A percentile compares a stretch with the other conserved stretches of the same genome.
Conservation (phyloP, 2,888 invertebrate species). For the Aleiodes leptofemur region DNA sequence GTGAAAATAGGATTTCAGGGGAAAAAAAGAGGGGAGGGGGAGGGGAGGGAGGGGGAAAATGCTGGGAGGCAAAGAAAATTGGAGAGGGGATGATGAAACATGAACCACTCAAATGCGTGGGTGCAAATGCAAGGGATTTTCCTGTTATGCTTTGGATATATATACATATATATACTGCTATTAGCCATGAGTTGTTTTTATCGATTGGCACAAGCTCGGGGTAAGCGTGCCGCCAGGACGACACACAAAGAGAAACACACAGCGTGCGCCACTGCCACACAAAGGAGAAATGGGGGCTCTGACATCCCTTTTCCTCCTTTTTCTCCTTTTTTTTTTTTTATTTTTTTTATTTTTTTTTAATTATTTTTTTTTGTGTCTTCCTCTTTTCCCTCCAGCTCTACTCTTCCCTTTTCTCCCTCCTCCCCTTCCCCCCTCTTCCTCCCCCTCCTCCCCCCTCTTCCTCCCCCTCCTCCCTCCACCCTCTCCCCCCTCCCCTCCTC, state of each 20-base stretch:
- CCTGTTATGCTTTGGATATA: constrained; percentile 53
- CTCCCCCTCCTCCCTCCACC: constrained; percentile 30
- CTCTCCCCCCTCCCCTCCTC: constrained; percentile 22
- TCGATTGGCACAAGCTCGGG: constrained; percentile 62
- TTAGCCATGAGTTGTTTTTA: constrained; percentile 62
- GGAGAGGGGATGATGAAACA: not conserved
- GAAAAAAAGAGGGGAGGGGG: not conserved
- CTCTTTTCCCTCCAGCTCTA: no score
- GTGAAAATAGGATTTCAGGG: no score
- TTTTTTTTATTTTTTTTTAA: no score
- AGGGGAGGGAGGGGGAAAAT: not conserved
- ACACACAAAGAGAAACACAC: constrained; percentile 63
- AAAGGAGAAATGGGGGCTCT: constrained; percentile 57
- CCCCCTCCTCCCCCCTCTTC: not conserved
- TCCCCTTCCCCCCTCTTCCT: constrained; percentile 34
- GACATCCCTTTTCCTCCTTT: constrained; percentile 29
- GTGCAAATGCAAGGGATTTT: constrained; percentile 32
- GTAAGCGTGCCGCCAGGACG: constrained; percentile 63
- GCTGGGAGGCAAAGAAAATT: not conserved
- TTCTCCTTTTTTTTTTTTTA: no score
- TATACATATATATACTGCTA: no score
- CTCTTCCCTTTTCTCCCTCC: not conserved
- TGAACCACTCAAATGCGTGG: constrained; percentile 38
- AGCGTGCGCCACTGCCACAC: constrained; percentile 68
- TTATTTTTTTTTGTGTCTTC: no score